Evolutionary conservation across 2,113 vertebrate species (phyloP).

Genomic region (Tringa solitaria): DNA sequence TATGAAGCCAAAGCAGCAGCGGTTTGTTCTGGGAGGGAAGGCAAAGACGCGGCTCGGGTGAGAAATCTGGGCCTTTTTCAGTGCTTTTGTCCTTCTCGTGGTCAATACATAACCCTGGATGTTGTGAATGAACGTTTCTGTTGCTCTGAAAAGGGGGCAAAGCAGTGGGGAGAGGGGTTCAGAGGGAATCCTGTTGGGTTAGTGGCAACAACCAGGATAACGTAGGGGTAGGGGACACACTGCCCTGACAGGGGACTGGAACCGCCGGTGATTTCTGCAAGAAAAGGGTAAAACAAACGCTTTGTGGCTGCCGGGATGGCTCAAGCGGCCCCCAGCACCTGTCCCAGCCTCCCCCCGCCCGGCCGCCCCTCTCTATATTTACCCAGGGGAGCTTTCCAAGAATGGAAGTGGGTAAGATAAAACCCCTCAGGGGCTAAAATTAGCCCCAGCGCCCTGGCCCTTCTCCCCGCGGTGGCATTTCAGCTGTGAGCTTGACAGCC

Average conservation of each 20-base stretch:
- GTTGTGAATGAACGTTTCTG: accelerated
- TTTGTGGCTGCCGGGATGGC: neutral
- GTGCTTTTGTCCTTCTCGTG: neutral
- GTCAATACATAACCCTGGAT: neutral
- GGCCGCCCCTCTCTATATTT: slow-evolving; percentile 84
- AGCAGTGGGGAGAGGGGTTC: accelerated
- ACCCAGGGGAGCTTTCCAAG: slow-evolving; percentile 80
- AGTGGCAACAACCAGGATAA: neutral
- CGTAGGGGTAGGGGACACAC: accelerated
- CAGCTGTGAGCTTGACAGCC: slow-evolving; percentile 34
- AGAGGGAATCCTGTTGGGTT: accelerated
- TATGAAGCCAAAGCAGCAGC: neutral
- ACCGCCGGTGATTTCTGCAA: accelerated
- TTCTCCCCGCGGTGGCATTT: neutral
- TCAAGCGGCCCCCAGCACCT: slow-evolving; percentile 59
- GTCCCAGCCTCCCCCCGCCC: slow-evolving; percentile 35
- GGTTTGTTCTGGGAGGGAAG: neutral
- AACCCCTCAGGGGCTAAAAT: slow-evolving; percentile 84
- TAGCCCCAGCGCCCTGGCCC: slow-evolving; percentile 60
- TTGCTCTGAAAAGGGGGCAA: neutral
- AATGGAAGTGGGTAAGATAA: slow-evolving; percentile 87
- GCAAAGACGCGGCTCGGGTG: neutral
- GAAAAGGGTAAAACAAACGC: neutral
- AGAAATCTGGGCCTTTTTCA: accelerated
- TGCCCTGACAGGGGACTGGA: neutral